Base-by-base conservation (phyloP, 1,140 invertebrate species). In the Belonocnema kinseyi region DNA sequence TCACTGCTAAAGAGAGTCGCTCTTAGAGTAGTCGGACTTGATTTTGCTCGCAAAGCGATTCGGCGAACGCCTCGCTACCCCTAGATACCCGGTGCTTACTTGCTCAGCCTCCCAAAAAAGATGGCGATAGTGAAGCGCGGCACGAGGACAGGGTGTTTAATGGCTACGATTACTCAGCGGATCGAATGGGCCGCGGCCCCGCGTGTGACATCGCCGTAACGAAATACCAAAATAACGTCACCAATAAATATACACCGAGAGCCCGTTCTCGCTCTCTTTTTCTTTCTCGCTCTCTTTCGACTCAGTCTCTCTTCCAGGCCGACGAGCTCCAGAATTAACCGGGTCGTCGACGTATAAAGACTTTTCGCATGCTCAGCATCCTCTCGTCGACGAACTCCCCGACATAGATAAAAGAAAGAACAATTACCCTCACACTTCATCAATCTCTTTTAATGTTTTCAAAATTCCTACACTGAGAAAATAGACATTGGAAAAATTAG, bases 171-270 rank as follows among this genome's bases (percentile, higher is more conserved):
- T 91, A 91, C 86, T 91, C 90, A 91, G 84, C 85, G 86, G 85
- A 90, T 91, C 89, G 90, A 90, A 90, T 83, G 87, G 85, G 82
- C 83, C 81, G 85, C 77, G 83, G 82, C 82, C 77, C 80, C 80
- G 82, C 79, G 83, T 82, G 83, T 87, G 84, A 88, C 88, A 83
- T 84, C 83, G 81, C 77, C 84, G 86, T 89, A 90, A 90, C 86
- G 89, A 84, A 89, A 90, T 89, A 89, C 90, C 85, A 87, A 91
- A 91, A 91, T 91, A 90, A 90, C 89, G 88, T 89, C 88, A 88
- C 89, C 86, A 86, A 90, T 89, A 90, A 90, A 91, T 90, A 89
- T 88, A 89, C 85, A 83, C 75, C 76, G 80, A 73, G 79, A 75
- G 72, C 70, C 74, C 77, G 80, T 66, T 53, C 76, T 73, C 56